Conservation (phyloP, 2,113 vertebrate species). For the Sturnira hondurensis region DNA sequence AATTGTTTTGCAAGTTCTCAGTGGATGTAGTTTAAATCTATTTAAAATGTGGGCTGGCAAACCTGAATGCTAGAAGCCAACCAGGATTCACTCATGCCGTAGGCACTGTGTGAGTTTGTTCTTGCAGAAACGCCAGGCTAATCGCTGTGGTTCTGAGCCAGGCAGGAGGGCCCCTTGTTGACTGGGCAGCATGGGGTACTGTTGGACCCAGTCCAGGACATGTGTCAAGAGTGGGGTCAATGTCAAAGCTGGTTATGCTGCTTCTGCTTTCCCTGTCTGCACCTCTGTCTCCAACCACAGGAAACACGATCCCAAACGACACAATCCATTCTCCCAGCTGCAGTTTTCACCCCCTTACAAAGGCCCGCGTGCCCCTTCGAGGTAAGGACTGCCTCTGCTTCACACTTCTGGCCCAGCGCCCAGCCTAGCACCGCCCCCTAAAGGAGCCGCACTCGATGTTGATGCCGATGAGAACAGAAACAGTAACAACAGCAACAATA, state of each 20-base stretch:
- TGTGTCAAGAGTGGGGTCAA: background rate
- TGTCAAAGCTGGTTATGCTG: background rate
- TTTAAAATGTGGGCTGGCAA: background rate
- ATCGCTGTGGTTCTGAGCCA: background rate
- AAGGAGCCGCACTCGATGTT: background rate
- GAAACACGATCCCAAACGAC: background rate
- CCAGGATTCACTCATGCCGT: background rate
- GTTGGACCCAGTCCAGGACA: background rate
- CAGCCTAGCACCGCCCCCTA: rapidly evolving
- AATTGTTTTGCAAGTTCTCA: background rate
- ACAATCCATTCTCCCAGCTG: background rate
- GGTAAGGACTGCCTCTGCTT: background rate
- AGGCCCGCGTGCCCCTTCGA: background rate
- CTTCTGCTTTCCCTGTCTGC: background rate
- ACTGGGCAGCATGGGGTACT: too few species aligned
- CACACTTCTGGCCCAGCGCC: rapidly evolving
- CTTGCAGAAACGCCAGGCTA: background rate
- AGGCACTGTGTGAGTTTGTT: background rate
- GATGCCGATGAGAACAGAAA: background rate
- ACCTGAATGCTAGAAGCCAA: background rate
- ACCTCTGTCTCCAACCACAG: background rate
- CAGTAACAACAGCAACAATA: rapidly evolving
- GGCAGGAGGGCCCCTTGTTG: background rate
- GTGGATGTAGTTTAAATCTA: background rate
- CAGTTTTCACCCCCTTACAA: background rate